Evolutionary conservation across 2,113 vertebrate species (phyloP).

Genomic region (Nanger granti): DNA sequence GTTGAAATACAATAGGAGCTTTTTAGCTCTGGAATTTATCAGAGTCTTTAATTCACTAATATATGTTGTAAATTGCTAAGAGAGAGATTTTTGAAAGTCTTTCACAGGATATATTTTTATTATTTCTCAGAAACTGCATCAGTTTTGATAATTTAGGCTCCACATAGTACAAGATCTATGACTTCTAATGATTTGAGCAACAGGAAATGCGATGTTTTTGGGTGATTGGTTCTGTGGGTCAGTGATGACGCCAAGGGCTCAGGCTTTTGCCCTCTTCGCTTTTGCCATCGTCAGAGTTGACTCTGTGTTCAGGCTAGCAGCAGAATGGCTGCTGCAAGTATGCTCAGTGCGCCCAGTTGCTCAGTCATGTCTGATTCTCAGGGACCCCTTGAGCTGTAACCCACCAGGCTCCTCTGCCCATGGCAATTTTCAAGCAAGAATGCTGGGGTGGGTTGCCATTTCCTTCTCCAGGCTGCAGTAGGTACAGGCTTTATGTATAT

Average conservation of each 20-base stretch:
- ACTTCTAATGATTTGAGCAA: neutral
- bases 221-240: neutral
- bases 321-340: neutral
- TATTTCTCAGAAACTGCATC: neutral
- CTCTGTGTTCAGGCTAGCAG: too few species aligned
- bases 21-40: neutral
- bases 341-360: neutral
- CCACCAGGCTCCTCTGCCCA: neutral
- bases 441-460: neutral
- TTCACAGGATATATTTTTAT: neutral
- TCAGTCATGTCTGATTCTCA: neutral
- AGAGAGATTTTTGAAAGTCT: neutral
- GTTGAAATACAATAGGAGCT: neutral
- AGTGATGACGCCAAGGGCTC: too few species aligned
- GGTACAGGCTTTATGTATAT: neutral
- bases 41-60: neutral
- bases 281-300: accelerated
- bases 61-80: neutral
- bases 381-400: neutral
- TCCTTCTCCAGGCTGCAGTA: neutral
- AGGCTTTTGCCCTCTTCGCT: neutral
- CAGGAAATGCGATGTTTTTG: neutral
- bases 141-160: neutral
- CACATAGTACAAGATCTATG: neutral
- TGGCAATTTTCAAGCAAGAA: neutral